Percentiles rank a stretch among this genome's conserved stretches.
These are phyloP conservation scores for Apodemia zela DNA, from an alignment of 2,888 invertebrate genomes.

Conservation along the genomic window DNA sequence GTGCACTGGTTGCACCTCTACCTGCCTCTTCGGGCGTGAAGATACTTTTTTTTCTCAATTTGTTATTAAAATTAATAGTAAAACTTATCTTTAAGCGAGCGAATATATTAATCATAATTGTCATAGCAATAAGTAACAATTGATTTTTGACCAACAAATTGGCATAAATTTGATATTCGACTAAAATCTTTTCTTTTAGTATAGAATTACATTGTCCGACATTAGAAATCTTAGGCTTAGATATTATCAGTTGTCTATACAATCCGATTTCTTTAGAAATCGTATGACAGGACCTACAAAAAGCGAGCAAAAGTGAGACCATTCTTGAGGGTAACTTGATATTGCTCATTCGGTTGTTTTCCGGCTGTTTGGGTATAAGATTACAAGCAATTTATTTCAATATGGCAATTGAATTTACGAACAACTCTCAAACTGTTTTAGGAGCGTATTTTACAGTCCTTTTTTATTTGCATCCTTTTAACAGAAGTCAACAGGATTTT, in stretches of 20 bases:
- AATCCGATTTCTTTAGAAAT: slow-evolving; percentile 50
- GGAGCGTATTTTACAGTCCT: slow-evolving; percentile 52
- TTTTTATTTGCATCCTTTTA: slow-evolving; percentile 43
- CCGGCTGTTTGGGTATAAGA: slow-evolving; percentile 77
- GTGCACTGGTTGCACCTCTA: too few relatives aligned
- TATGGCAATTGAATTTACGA: slow-evolving; percentile 73
- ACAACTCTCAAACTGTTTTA: slow-evolving; percentile 54
- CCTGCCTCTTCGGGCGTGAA: too few relatives aligned
- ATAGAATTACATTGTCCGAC: not conserved
- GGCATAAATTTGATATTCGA: not conserved
- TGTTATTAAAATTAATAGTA: too few relatives aligned
- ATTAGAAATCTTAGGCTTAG: slow-evolving; percentile 18
- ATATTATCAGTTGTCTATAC: slow-evolving; percentile 40
- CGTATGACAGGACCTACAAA: slow-evolving; percentile 50
- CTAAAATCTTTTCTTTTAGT: not conserved
- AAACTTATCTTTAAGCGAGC: too few relatives aligned
- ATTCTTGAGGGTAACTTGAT: slow-evolving; percentile 70
- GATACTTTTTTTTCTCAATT: too few relatives aligned
- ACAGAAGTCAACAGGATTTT: slow-evolving; percentile 36
- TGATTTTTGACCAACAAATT: too few relatives aligned
- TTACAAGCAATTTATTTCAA: slow-evolving; percentile 78
- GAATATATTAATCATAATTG: not conserved
- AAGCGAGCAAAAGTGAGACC: slow-evolving; percentile 52
- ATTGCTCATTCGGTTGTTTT: slow-evolving; percentile 75
- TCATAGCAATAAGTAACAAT: not conserved